Evolutionary conservation across 2,888 invertebrate genomes (phyloP), one percentile per base, ranked within the genome.

Genomic region (Apoda limacodes): DNA sequence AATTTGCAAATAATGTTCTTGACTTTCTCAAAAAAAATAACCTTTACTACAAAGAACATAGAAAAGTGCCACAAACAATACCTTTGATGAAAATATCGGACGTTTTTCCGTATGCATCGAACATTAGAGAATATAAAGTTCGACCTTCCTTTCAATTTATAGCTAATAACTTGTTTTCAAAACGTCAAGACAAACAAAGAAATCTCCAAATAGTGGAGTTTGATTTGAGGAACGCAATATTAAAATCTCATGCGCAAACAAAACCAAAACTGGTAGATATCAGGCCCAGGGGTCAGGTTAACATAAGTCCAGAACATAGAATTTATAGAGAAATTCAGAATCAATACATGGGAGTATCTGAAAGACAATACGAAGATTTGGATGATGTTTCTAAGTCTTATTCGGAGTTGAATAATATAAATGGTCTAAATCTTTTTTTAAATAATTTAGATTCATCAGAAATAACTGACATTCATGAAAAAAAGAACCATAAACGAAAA

Each of bases 11-110:
- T 2, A 68, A 45, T 32, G 74, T 76, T 12, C 52, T 76, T 37
- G 67, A 71, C 51, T 72, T 72, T 43, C 42, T 80, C 1, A 75
- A 72, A 55, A 66, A 50, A 33, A 64, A 63, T 2, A 68, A 70
- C 32, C 53, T 55, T 25, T 50, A 62, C 22, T 49, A 53, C 5
- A 60, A 45, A 35, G 59, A 62, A 17, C 40, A 47, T n/a, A 59
- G 46, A 25, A 65, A 54, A 45, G 37, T 64, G 4, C 69, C 68
- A 2, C 40, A 57, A 33, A 71, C 70, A 9, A 60, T 71, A 40
- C 64, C 66, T 9, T 36, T 74, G 5, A 32, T 46, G 7, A 75
- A 66, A 53, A 32, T 57, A 35, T 61, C 63, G 4, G 75, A 76
- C 35, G 48, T 44, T 11, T 67, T 55, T 38, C 74, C 76, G 2